A percentile compares a stretch with the other conserved stretches of the same genome.
Evolutionary conservation across 2,888 invertebrate species (phyloP).

Genomic region (Apodemia duryi): DNA sequence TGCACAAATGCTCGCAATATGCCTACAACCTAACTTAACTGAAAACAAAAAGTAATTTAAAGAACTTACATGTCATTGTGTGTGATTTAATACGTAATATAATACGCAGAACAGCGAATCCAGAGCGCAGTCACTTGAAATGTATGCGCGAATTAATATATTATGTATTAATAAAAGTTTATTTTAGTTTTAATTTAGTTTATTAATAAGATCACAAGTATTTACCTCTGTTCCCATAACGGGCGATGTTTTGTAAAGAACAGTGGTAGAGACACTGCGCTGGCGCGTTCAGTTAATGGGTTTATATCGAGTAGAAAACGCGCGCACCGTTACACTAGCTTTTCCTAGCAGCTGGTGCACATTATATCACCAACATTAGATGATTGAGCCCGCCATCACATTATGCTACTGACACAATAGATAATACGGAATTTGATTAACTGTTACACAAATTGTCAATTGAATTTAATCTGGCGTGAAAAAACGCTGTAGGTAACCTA

Average conservation of each 20-base stretch:
- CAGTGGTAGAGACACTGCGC: slow-evolving; percentile 56
- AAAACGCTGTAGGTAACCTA: not conserved
- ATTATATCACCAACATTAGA: slow-evolving; percentile 47
- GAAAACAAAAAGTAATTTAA: too few relatives aligned
- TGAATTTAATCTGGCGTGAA: slow-evolving; percentile 11
- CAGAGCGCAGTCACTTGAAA: too few relatives aligned
- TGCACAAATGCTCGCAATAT: too few relatives aligned
- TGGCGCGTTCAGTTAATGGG: slow-evolving; percentile 47
- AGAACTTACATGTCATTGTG: too few relatives aligned
- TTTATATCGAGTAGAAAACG: slow-evolving; percentile 55
- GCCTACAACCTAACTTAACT: too few relatives aligned
- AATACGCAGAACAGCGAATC: too few relatives aligned
- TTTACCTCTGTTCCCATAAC: slow-evolving; percentile 69
- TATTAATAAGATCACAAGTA: slow-evolving; percentile 17
- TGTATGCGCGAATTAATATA: too few relatives aligned
- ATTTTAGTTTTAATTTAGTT: not conserved
- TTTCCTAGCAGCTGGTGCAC: slow-evolving; percentile 31
- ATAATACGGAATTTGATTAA: slow-evolving; percentile 27
- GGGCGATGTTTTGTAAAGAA: slow-evolving; percentile 48
- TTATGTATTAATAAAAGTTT: too few relatives aligned
- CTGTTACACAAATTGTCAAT: slow-evolving; percentile 22
- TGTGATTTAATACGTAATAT: too few relatives aligned
- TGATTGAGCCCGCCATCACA: slow-evolving; percentile 22
- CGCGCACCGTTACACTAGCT: slow-evolving; percentile 37
- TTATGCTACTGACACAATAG: slow-evolving; percentile 26